Evolutionary conservation across 2,113 vertebrate species (phyloP), one percentile per base, ranked within the genome.

Genomic region (Hydropotes inermis): DNA sequence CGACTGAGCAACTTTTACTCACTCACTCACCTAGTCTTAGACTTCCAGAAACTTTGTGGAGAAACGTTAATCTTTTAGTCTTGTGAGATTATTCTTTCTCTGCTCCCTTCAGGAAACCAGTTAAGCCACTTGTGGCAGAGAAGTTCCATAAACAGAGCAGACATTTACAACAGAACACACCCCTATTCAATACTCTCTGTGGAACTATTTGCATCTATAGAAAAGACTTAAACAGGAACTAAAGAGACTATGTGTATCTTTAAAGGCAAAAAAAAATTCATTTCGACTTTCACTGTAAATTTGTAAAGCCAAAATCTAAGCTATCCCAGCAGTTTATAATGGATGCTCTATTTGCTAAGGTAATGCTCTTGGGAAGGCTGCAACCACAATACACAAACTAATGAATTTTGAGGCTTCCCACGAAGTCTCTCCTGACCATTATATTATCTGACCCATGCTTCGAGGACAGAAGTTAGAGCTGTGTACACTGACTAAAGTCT

Each of bases 291-390:
- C 1, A 90, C 4, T 91, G 30, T 36, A 95, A 78, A 89, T 89
- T 45, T 97, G 14, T 76, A 55, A 90, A 93, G 50, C 30, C 89
- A 89, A 96, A 90, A 79, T 79, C 25, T 43, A 95, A 87, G 27
- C 33, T 60, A 87, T 58, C 52, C n/a, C 70, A 54, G 30, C 52
- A 91, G 52, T 36, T 92, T 64, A 82, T n/a, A 84, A 39, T 8
- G 47, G 67, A 91, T 85, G 19, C 28, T 61, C 78, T 39, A 33
- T 84, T 86, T 70, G 45, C 87, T 91, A 94, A 85, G 19, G 10
- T 8, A 17, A 70, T 21, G 55, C 52, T 91, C 55, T 21, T 43
- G 52, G 70, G 64, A 43, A 25, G 9, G 52, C 43, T 61, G 81
- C 4, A 92, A 86, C 58, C 43, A 28, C 13, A 36, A 89, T 55